phyloP scores from a whole-genome alignment of 2,888 invertebrate genomes.

The Digitonthophagus gazella region DNA sequence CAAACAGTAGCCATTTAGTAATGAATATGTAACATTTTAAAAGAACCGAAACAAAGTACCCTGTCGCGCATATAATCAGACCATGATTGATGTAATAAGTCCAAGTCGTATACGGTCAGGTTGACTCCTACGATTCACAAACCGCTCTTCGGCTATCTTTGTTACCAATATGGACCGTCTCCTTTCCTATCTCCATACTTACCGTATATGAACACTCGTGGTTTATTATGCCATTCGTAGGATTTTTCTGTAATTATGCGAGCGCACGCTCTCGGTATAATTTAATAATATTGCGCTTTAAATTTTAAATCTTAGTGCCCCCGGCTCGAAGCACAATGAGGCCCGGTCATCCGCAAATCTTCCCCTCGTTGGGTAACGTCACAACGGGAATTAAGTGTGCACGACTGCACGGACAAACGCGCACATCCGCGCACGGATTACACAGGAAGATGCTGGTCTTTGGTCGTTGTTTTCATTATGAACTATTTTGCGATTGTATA shows the following conservation, averaged over 20 bases:
- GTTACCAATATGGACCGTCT: slow-evolving; percentile 6
- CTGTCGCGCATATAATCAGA: neutral
- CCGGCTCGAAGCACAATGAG: slow-evolving; percentile 18
- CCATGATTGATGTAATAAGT: slow-evolving; percentile 1
- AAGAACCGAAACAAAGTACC: neutral
- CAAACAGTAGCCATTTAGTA: too few species aligned
- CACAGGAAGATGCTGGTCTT: neutral
- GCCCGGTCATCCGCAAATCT: slow-evolving; percentile 2
- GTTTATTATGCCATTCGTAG: slow-evolving; percentile 24
- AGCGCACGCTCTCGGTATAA: slow-evolving; percentile 30
- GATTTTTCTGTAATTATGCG: slow-evolving; percentile 31
- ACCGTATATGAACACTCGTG: slow-evolving; percentile 16
- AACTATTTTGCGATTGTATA: neutral
- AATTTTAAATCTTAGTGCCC: slow-evolving; percentile 28
- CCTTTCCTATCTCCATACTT: slow-evolving; percentile 7
- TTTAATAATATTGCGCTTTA: slow-evolving; percentile 31
- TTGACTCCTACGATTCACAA: slow-evolving; percentile 5
- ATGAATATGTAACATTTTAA: too few species aligned
- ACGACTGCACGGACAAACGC: neutral
- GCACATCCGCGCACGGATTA: neutral
- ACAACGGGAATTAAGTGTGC: neutral
- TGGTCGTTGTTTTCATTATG: neutral
- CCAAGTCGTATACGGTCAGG: too few species aligned
- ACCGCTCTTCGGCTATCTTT: slow-evolving; percentile 6
- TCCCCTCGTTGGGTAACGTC: neutral